Percentiles rank a stretch among this genome's conserved stretches.
Conservation (phyloP, 1,140 invertebrate species). For the Anthonomus grandis region DNA sequence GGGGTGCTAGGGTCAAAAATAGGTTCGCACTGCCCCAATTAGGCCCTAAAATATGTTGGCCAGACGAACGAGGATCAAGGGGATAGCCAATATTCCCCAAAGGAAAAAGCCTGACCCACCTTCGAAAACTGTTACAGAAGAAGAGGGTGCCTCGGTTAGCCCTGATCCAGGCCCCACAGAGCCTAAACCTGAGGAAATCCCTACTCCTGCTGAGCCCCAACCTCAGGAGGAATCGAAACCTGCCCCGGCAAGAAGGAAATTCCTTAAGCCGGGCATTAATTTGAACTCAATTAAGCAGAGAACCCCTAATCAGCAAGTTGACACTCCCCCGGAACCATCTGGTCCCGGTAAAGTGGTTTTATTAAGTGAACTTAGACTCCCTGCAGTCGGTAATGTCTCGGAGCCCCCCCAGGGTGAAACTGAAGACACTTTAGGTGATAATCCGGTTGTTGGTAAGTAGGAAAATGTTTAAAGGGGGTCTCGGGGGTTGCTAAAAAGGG, state of each 20-base stretch:
- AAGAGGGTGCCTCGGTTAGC: no score
- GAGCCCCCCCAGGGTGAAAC: no score
- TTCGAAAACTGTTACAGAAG: not conserved
- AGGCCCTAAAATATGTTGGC: slow-evolving; percentile 21
- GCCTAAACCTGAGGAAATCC: not conserved
- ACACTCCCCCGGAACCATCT: no score
- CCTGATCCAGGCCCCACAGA: not conserved
- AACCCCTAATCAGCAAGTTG: not conserved
- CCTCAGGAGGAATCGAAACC: not conserved
- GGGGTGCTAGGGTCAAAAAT: no score
- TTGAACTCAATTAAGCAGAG: slow-evolving; percentile 8
- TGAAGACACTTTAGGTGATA: no score
- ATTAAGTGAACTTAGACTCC: no score
- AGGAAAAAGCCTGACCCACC: slow-evolving; percentile 31
- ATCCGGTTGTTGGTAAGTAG: no score
- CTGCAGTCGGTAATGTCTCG: no score
- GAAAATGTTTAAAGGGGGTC: no score
- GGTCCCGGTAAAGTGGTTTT: no score
- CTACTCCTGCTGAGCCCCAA: not conserved
- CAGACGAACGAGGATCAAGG: slow-evolving; percentile 43
- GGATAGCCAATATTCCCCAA: slow-evolving; percentile 45
- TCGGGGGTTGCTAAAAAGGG: no score
- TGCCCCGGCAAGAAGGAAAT: slow-evolving; percentile 1
- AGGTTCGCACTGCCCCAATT: no score
- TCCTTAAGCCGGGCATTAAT: slow-evolving; percentile 15